Base-by-base conservation (phyloP, 1,140 invertebrate species). In the Papilio helenus region DNA sequence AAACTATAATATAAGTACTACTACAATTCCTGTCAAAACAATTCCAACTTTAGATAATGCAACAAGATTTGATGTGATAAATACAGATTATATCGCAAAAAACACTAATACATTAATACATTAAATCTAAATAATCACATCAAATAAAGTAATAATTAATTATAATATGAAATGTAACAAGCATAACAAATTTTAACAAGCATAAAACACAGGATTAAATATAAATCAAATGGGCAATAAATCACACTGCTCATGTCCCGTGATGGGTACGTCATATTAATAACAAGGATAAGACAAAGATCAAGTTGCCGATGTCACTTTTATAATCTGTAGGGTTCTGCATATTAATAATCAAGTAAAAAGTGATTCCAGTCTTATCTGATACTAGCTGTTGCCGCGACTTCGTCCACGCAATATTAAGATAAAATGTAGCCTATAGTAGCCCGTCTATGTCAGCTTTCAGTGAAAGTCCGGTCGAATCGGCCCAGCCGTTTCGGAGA, bases 231-330 rank as follows among this genome's bases (percentile, higher is more conserved):
- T 76, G 10, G 1, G 72, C 34, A 78, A 84, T 85, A 81, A 87
- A 85, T 84, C 80, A 85, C 61, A 72, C 49, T 79, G 79, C 18
- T 79, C 79, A 79, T 79, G 81, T 79, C 77, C 74, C 55, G 71
- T 85, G 80, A 86, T 80, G 83, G 85, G 85, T 84, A 76, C 81
- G 84, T 86, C 85, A 83, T 76, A 78, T 79, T 84, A 85, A 85
- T 83, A 79, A 72, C 76, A 81, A 83, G 82, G 86, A 49, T 84
- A 86, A 90, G 83, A 90, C 87, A 90, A 88, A 87, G 82, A 79
- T 84, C 55, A 72, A 65, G 55, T 46, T 23, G 16, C 26, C 44
- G 68, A 55, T 65, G 51, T 10, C 72, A 55, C n/a, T 68, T 82
- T 84, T 81, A 49, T 79, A 76, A 49, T 61, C 44, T 23, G 7